Percentiles rank a stretch among this genome's conserved stretches.
These are phyloP conservation scores for Pitangus sulphuratus DNA, from an alignment of 2,797 vertebrate genomes.

Conservation along the genomic window DNA sequence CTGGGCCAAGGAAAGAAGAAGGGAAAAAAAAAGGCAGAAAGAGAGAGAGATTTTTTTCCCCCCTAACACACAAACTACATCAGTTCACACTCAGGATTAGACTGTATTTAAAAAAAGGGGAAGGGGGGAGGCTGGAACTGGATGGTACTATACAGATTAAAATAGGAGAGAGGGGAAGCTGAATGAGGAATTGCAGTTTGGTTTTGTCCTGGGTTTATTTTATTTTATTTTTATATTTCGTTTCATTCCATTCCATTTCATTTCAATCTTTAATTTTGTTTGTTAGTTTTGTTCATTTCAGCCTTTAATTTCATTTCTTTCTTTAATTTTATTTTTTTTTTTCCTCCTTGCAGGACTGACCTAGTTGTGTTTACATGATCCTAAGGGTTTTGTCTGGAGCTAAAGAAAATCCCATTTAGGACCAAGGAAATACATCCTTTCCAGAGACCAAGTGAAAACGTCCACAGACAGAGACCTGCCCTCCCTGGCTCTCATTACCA, in stretches of 20 bases:
- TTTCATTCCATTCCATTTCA: not conserved
- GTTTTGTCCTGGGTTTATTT: slow-evolving; percentile 16
- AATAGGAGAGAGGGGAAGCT: slow-evolving; percentile 70
- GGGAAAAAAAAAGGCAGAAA: slow-evolving; percentile 81
- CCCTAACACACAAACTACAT: slow-evolving; percentile 88
- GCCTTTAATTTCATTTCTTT: not conserved
- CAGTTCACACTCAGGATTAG: slow-evolving; percentile 98
- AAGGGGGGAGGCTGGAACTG: slow-evolving; percentile 69
- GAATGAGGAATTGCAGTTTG: slow-evolving; percentile 74
- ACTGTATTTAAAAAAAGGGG: slow-evolving; percentile 90
- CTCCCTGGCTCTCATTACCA: not conserved
- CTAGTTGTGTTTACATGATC: slow-evolving; percentile 63
- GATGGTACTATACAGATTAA: slow-evolving; percentile 76
- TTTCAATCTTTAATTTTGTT: not conserved
- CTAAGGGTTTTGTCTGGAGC: slow-evolving; percentile 57
- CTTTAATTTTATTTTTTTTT: not conserved
- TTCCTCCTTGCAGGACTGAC: slow-evolving; percentile 21
- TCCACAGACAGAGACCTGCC: not conserved
- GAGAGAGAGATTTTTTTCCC: slow-evolving; percentile 92
- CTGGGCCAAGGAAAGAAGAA: slow-evolving; percentile 94
- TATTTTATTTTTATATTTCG: not conserved
- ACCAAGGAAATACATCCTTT: slow-evolving; percentile 58
- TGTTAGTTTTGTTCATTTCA: not conserved
- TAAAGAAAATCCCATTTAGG: slow-evolving; percentile 47
- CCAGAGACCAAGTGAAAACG: slow-evolving; percentile 44